Conservation (phyloP, 2,888 invertebrate species). For the Meiosimyza decipiens region DNA sequence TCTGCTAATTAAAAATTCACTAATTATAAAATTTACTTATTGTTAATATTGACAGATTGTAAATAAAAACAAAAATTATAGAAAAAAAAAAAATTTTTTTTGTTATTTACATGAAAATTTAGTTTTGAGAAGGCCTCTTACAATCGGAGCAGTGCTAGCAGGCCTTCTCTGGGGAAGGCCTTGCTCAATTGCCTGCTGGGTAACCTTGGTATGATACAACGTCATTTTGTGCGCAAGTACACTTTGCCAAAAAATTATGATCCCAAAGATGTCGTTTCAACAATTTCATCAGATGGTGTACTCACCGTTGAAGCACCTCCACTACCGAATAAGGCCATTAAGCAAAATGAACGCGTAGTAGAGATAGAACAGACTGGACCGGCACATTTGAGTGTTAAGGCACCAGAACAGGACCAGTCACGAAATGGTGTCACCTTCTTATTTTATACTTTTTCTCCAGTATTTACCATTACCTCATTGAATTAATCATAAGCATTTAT, state of each 20-base stretch:
- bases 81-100: too few species aligned
- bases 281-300: constrained; percentile 80
- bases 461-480: background rate
- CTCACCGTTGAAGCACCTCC: constrained; percentile 79
- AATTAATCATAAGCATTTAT: background rate
- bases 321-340: constrained; percentile 59
- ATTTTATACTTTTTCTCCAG: background rate
- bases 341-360: constrained; percentile 67
- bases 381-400: constrained; percentile 64
- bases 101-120: too few species aligned
- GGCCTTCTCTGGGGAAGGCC: too few species aligned
- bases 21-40: too few species aligned
- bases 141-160: too few species aligned
- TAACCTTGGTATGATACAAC: constrained; percentile 78
- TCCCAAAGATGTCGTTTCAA: constrained; percentile 77
- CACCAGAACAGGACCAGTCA: constrained; percentile 44
- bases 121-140: too few species aligned
- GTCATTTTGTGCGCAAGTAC: constrained; percentile 82
- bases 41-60: too few species aligned
- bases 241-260: constrained; percentile 81
- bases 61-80: too few species aligned
- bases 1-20: too few species aligned
- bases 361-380: constrained; percentile 75
- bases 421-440: constrained; percentile 20
- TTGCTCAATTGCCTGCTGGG: too few species aligned